Conservation (phyloP, 2,797 vertebrate genomes). For the Gephyroberyx darwinii region DNA sequence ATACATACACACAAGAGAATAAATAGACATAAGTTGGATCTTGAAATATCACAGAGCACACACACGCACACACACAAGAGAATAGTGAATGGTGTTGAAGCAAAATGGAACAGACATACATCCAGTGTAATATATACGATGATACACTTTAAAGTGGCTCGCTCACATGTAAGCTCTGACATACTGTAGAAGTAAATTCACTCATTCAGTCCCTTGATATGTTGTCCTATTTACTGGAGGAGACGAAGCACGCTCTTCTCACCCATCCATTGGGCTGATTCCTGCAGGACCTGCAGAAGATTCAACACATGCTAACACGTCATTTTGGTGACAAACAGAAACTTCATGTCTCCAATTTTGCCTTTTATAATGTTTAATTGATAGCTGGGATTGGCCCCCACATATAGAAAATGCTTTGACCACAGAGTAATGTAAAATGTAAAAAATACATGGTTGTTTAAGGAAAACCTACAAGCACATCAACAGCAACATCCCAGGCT, state of each 20-base stretch:
- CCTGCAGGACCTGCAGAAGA: not conserved
- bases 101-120: conserved; percentile 11
- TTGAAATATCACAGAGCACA: conserved; percentile 23
- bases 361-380: not conserved
- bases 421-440: too few relatives aligned
- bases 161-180: not conserved
- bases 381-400: too few relatives aligned
- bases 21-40: not conserved
- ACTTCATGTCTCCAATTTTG: not conserved
- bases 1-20: conserved; percentile 17
- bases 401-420: too few relatives aligned
- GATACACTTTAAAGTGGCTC: not conserved
- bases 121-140: not conserved
- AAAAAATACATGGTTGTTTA: too few relatives aligned
- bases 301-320: not conserved
- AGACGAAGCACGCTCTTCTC: not conserved
- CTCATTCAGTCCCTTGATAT: not conserved
- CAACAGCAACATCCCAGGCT: too few relatives aligned
- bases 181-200: not conserved
- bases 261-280: not conserved
- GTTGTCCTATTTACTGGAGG: not conserved
- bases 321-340: not conserved
- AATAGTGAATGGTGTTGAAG: conserved; percentile 8
- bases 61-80: conserved; percentile 1
- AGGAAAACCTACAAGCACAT: too few relatives aligned